Base-by-base conservation (phyloP, 2,113 vertebrate species). In the Rhineura floridana region DNA sequence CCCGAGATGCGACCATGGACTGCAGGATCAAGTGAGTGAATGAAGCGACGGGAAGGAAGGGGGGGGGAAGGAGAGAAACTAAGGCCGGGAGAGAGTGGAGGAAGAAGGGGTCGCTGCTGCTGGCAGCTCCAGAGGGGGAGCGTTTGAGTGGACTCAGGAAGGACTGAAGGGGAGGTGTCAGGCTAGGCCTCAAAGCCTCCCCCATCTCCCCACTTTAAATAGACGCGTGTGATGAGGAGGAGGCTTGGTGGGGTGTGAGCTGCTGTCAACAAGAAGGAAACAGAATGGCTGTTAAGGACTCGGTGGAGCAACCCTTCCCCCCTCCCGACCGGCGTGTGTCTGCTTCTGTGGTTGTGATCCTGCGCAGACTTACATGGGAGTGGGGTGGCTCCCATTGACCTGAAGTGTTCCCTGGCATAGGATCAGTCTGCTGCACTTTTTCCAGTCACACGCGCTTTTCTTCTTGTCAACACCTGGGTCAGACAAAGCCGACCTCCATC, bases 1-100 rank as follows among this genome's bases (percentile, higher is more conserved):
- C 44, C 69, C 96, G 98, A 96, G 96, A 98, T 98, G 98, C 93
- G 91, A 97, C 94, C 96, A 98, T 98, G 98, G 98, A 98, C 96
- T 95, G 97, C 97, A 97, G 98, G 95, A 96, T 97, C 96, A 98
- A 97, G 98, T 98, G 97, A 98, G 98, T 90, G 86, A 19, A 23
- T 1, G 19, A 6, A n/a, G 50, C 12, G 72, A 1, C 1, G 23
- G 11, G 33, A 21, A 2, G 70, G n/a, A 19, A 15, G 33, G 30
- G 23, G 46, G 76, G 17, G 9, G 77, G 28, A 2, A 10, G 65
- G 39, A 2, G 36, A 39, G n/a, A 23, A 6, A 33, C 12, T 30
- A n/a, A 62, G 39, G 48, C 63, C 11, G 36, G 67, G 39, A 9
- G 44, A 50, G 28, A 55, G 77, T 1, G 8, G 46, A 21, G 8